phyloP scores from a whole-genome alignment of 2,113 vertebrate genomes.

The Leucosticte australis region DNA sequence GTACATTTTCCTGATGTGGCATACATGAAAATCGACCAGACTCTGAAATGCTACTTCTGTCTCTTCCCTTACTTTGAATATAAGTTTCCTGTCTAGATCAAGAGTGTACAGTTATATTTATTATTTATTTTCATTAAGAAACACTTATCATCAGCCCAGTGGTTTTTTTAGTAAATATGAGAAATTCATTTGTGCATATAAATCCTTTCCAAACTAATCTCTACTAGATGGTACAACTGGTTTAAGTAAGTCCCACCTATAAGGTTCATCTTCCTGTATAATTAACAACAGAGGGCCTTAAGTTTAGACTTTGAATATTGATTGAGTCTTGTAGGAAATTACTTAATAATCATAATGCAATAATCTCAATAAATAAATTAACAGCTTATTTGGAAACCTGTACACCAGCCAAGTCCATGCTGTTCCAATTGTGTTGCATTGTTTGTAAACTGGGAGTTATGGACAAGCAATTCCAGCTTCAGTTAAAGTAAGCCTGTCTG shows the following conservation, averaged over 20 bases:
- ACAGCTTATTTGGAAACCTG: constrained; percentile 6
- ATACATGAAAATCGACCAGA: fast-evolving
- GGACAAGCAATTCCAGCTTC: background rate
- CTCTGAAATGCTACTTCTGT: background rate
- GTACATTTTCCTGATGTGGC: fast-evolving
- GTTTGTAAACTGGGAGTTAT: background rate
- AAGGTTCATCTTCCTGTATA: constrained; percentile 46
- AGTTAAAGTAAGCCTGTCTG: background rate
- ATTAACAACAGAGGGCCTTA: background rate
- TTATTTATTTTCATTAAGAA: constrained; percentile 9
- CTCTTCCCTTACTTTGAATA: background rate
- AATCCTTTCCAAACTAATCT: constrained; percentile 42
- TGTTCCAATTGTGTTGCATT: background rate
- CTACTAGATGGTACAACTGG: constrained; percentile 37
- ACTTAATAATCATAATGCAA: constrained; percentile 22
- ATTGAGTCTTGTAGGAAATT: constrained; percentile 12
- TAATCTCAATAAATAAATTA: background rate
- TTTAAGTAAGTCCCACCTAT: constrained; percentile 32
- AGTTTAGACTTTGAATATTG: constrained; percentile 40
- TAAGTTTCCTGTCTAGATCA: background rate
- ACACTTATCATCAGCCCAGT: background rate
- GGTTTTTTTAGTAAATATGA: background rate
- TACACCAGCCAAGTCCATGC: background rate
- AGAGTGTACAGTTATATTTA: background rate
- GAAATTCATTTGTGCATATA: background rate